These are phyloP conservation scores for Tetramorium alpestre DNA, from an alignment of 1,140 invertebrate species.

Conservation along the genomic window DNA sequence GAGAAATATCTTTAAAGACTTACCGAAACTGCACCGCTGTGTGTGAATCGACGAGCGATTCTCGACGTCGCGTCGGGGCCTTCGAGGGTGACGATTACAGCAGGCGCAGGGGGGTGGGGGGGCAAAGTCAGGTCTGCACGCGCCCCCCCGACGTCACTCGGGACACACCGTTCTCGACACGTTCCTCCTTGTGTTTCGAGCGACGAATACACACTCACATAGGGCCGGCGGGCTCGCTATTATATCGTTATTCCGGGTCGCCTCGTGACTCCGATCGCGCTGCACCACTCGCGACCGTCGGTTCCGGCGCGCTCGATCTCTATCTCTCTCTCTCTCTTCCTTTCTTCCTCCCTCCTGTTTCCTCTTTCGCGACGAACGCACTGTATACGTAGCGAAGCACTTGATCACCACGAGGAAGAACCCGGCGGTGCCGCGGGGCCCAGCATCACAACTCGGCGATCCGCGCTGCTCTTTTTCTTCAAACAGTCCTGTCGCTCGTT, in stretches of 20 bases:
- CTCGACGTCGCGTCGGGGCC: conserved; percentile 42
- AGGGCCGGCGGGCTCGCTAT: conserved; percentile 35
- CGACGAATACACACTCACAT: conserved; percentile 50
- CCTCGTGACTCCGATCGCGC: conserved; percentile 25
- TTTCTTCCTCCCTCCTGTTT: background rate
- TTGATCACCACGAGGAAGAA: conserved; percentile 47
- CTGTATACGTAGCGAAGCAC: conserved; percentile 42
- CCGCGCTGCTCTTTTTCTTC: background rate
- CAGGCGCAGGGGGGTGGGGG: conserved; percentile 58
- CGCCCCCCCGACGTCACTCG: conserved; percentile 74
- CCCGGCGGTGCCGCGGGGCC: background rate
- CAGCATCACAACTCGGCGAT: conserved; percentile 11
- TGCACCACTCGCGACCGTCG: conserved; percentile 9
- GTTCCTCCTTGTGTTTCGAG: conserved; percentile 59
- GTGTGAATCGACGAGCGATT: conserved; percentile 54
- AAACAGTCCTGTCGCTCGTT: conserved; percentile 7
- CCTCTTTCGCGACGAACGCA: background rate
- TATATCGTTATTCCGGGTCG: conserved; percentile 49
- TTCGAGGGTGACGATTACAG: conserved; percentile 44
- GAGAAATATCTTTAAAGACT: conserved; percentile 54
- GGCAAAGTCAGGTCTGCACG: conserved; percentile 75
- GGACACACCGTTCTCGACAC: conserved; percentile 66
- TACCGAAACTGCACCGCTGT: conserved; percentile 73
- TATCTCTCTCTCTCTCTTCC: background rate
- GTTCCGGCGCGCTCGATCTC: background rate